A percentile compares a stretch with the other conserved stretches of the same genome.
Evolutionary conservation across 2,888 invertebrate genomes (phyloP).

Genomic region (Criorhina ranunculi): DNA sequence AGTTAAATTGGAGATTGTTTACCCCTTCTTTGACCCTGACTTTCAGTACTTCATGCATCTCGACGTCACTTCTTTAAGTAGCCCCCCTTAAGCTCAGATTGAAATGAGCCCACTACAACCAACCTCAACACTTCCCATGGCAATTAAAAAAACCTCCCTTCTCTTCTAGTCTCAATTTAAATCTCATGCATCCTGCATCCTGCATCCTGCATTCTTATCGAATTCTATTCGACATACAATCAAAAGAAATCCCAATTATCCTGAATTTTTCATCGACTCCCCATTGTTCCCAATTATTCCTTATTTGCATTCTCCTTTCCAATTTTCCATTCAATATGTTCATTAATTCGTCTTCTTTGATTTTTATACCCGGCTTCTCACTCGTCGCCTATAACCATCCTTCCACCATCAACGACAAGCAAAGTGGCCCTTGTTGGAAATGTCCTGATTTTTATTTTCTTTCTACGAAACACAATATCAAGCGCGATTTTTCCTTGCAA

Average conservation of each 20-base stretch:
- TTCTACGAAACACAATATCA: slow-evolving; percentile 50
- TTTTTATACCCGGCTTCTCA: neutral
- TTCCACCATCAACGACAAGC: slow-evolving; percentile 16
- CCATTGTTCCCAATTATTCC: slow-evolving; percentile 32
- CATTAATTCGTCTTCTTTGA: slow-evolving; percentile 42
- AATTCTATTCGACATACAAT: slow-evolving; percentile 39
- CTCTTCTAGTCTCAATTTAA: neutral
- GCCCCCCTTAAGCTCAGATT: neutral
- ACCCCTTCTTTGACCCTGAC: neutral
- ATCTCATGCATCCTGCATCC: too few relatives aligned
- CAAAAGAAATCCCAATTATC: slow-evolving; percentile 45
- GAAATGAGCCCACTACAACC: neutral
- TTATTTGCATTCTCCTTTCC: slow-evolving; percentile 41
- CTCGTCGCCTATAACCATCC: neutral
- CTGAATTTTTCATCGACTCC: slow-evolving; percentile 16
- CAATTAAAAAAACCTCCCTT: neutral
- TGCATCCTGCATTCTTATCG: slow-evolving; percentile 19
- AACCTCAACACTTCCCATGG: neutral
- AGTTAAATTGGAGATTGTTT: too few relatives aligned
- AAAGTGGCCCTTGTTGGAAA: slow-evolving; percentile 68
- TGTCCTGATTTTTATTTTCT: slow-evolving; percentile 58
- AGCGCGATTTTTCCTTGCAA: slow-evolving; percentile 57
- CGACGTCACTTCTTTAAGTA: neutral
- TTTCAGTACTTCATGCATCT: neutral
- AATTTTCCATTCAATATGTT: slow-evolving; percentile 45